A percentile compares a stretch with the other conserved stretches of the same genome.
Conservation (phyloP, 2,113 vertebrate genomes). For the Choloepus hoffmanni region DNA sequence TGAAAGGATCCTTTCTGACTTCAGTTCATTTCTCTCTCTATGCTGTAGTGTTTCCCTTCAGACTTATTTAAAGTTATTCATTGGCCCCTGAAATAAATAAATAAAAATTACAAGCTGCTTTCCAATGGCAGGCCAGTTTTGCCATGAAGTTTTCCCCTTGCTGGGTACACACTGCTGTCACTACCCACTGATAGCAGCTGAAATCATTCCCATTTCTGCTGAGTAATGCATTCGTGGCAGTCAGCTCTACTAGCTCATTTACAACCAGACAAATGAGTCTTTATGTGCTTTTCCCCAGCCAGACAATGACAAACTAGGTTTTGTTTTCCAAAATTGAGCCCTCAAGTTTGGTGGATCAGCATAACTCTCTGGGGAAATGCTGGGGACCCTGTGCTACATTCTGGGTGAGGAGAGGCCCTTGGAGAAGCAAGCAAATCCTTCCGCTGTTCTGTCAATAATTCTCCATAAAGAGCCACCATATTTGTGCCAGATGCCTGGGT, state of each 20-base stretch:
- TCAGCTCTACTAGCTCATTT: background rate
- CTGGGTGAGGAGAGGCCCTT: background rate
- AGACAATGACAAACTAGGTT: background rate
- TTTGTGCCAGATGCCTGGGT: background rate
- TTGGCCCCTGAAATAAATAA: background rate
- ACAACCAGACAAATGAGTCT: conserved; percentile 22
- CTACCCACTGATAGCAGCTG: background rate
- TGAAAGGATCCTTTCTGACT: background rate
- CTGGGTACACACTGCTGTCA: background rate
- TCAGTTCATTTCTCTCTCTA: background rate
- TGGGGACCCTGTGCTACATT: background rate
- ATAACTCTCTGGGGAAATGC: rapidly evolving
- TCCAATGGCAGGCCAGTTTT: background rate
- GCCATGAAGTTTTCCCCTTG: background rate
- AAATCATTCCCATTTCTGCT: conserved; percentile 44
- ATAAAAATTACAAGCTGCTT: background rate
- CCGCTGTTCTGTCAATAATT: background rate
- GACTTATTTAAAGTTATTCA: background rate
- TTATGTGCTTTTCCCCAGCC: background rate
- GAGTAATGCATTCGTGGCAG: background rate
- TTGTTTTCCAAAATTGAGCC: conserved; percentile 48
- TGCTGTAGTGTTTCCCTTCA: background rate
- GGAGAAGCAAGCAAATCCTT: background rate
- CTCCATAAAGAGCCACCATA: background rate
- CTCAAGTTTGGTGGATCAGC: background rate